These are phyloP conservation scores for Crioceris asparagi DNA, from an alignment of 2,888 invertebrate genomes.

Conservation along the genomic window DNA sequence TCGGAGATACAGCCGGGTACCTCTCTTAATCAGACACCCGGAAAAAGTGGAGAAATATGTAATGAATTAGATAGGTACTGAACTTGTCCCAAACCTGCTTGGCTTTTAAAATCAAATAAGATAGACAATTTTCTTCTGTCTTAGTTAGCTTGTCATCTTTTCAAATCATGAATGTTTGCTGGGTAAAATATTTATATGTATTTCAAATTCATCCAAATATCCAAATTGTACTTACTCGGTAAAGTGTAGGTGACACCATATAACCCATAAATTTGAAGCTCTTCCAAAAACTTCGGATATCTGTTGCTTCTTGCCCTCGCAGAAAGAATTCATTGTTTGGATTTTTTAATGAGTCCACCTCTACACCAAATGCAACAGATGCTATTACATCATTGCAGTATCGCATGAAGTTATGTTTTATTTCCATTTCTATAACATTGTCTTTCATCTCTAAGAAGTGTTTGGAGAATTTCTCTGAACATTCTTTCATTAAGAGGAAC, in stretches of 20 bases:
- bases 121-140: too few species aligned
- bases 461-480: conserved; percentile 1
- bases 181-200: too few species aligned
- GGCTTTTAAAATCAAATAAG: too few species aligned
- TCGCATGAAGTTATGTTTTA: conserved; percentile 37
- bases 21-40: too few species aligned
- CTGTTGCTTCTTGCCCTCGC: conserved; percentile 41
- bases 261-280: conserved; percentile 5
- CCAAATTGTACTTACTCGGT: background rate
- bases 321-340: conserved; percentile 44
- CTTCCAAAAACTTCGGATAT: conserved; percentile 18
- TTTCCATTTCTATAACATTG: conserved; percentile 31
- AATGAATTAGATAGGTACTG: too few species aligned
- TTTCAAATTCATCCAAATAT: too few species aligned
- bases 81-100: too few species aligned
- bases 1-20: too few species aligned
- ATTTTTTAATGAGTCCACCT: conserved; percentile 43
- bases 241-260: conserved; percentile 4
- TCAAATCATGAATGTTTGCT: too few species aligned
- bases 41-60: too few species aligned
- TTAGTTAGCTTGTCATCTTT: too few species aligned
- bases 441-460: conserved; percentile 23
- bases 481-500: conserved; percentile 23
- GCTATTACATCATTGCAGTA: conserved; percentile 47
- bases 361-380: conserved; percentile 27